Evolutionary conservation across 2,888 invertebrate genomes (phyloP), one percentile per base, ranked within the genome.

Genomic region (Notocelia uddmanniana): DNA sequence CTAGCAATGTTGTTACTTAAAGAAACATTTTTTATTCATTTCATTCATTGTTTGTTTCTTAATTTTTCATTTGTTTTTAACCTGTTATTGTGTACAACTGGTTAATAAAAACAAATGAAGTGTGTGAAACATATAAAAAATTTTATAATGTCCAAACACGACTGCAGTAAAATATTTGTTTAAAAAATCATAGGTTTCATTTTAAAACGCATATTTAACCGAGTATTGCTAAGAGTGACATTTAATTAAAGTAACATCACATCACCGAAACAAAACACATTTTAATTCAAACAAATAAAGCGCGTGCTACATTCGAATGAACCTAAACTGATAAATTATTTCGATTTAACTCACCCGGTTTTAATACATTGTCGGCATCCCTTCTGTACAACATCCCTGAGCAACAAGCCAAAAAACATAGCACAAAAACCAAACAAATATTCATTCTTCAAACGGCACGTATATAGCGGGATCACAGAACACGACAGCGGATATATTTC

Each of bases 361-460:
- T 92, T 76, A 93, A 85, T 83, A 92, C 83, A 82, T 92, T 90
- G 82, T 91, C 90, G 23, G 89, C 84, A 77, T 91, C 92, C 74
- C 91, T 83, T 66, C 90, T 82, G 77, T 93, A 93, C 85, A 91
- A 76, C 91, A 93, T 92, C 52, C 88, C 92, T 54, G 80, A 80
- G 78, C 87, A 85, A 87, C 87, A 88, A 73, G 89, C 86, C 74
- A 90, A 88, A 85, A 91, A 86, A 84, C 85, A 87, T 80, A 92
- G 81, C 85, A 90, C 88, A 78, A 90, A 89, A 86, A 91, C 84
- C 85, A 89, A 86, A 88, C 87, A 90, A 83, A 92, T 90, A 89
- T 93, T 92, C 93, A 92, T 93, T 85, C 88, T 89, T 84, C 83
- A 85, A 88, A 88, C 84, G 84, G 83, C 86, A 85, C 88, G 84